Base-by-base conservation (phyloP, 30 jellyfish, hydroid and myxozoan species). In the Phacellophora camtschatica region DNA sequence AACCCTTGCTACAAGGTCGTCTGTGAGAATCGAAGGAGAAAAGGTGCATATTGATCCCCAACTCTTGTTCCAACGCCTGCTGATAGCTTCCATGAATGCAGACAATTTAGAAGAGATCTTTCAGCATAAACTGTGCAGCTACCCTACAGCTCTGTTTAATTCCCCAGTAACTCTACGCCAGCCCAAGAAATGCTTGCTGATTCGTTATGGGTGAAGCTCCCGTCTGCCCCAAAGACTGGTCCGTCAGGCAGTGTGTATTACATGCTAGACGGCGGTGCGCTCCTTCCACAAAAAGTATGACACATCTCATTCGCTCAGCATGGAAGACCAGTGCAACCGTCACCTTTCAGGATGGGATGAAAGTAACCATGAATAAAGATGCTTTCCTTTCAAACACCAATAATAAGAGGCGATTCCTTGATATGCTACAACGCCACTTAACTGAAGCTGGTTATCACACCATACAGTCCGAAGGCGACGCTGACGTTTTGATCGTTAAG, bases 21-120 rank as follows among this genome's bases (percentile, higher is more conserved):
- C 31, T 8, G 69, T 32, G 53, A 82, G 29, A 82, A 24, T 56
- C 6, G 70, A 35, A 37, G 84, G 91, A 39, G 91, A 80, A 80
- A 22, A 19, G 69, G 50, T 80, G 32, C 45, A 65, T 31, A 64
- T 80, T 12, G 91, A 80, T 31, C 85, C 91, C 13, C 76, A 46
- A 49, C 94, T 20, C n/a, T 54, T 64, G 9, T 65, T 65, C 61
- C 90, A 77, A 45, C 41, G 28, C 24, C 72, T 58, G 13, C 55
- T 77, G 4, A 15, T 43, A 37, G 81, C 81, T 31, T 70, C 56
- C 25, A 20, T 41, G 34, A 29, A 33, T n/a, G 13, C 12, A 18
- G 53, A 43, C 12, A 66, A 45, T 64, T 46, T 29, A 64, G 30
- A 25, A 0, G 71, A 22, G 2, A 34, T 43, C 49, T 66, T 45